Conservation (phyloP, 2,888 invertebrate genomes). For the Nesidiocoris tenuis region DNA sequence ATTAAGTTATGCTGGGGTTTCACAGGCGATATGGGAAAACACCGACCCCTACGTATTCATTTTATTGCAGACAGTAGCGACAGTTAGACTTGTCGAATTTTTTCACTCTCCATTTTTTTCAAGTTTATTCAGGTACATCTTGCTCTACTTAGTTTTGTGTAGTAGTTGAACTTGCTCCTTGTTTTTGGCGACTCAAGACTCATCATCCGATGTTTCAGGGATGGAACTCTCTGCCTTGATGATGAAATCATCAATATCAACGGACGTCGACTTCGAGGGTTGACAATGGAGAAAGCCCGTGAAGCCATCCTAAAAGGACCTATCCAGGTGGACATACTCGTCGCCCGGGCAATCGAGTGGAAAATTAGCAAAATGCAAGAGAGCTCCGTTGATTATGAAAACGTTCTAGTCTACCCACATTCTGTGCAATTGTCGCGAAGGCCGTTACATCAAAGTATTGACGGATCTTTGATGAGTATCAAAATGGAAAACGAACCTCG, state of each 20-base stretch:
- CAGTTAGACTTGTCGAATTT: too few species aligned
- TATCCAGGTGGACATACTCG: conserved; percentile 66
- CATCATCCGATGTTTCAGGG: conserved; percentile 59
- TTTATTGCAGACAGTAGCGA: too few species aligned
- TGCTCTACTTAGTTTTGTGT: too few species aligned
- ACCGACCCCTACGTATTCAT: too few species aligned
- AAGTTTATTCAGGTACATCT: too few species aligned
- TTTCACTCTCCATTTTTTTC: too few species aligned
- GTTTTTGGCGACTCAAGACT: too few species aligned
- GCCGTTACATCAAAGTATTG: conserved; percentile 20
- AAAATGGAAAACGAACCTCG: conserved; percentile 15
- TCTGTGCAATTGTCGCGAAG: conserved; percentile 27
- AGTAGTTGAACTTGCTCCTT: too few species aligned
- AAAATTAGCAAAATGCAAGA: conserved; percentile 59
- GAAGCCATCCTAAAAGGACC: conserved; percentile 65
- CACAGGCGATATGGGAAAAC: too few species aligned
- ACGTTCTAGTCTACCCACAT: conserved; percentile 55
- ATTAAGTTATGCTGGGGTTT: too few species aligned
- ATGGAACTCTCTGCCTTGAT: conserved; percentile 66
- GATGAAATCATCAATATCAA: conserved; percentile 74
- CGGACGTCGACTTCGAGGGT: conserved; percentile 66
- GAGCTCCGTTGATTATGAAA: conserved; percentile 71
- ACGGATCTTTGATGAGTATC: conserved; percentile 10
- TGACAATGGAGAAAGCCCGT: conserved; percentile 66
- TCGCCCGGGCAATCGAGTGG: conserved; percentile 57